Conservation (phyloP, 2,888 invertebrate species). For the Horisme vitalbata region DNA sequence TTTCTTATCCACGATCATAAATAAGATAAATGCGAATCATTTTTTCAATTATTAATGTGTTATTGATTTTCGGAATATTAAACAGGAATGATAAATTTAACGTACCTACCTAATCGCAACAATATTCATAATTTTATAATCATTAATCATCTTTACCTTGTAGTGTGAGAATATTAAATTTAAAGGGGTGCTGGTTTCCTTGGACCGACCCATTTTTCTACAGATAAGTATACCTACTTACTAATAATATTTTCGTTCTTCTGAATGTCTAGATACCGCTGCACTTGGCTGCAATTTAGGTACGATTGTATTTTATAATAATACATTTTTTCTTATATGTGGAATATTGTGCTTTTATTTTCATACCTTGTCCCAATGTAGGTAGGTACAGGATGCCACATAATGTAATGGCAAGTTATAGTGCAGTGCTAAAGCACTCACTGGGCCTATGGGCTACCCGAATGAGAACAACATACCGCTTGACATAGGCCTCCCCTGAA, state of each 20-base stretch:
- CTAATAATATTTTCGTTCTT: constrained; percentile 16
- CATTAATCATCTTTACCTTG: constrained; percentile 3
- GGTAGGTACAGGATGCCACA: too few relatives aligned
- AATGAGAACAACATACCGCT: too few relatives aligned
- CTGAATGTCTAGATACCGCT: constrained; percentile 14
- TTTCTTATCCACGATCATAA: too few relatives aligned
- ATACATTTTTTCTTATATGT: constrained; percentile 79
- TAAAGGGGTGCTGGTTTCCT: neutral
- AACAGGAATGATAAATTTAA: too few relatives aligned
- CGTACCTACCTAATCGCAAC: too few relatives aligned
- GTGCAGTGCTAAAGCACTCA: too few relatives aligned
- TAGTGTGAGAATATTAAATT: constrained; percentile 9
- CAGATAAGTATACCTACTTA: constrained; percentile 5
- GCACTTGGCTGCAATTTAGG: constrained; percentile 41
- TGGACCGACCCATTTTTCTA: neutral
- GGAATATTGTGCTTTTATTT: constrained; percentile 48
- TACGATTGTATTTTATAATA: constrained; percentile 77
- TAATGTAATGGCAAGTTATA: too few relatives aligned
- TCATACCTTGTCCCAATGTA: neutral
- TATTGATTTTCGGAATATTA: too few relatives aligned
- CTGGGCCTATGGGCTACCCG: too few relatives aligned
- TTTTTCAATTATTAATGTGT: too few relatives aligned
- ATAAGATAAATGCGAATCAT: too few relatives aligned
- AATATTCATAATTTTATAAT: neutral
- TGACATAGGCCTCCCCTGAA: too few relatives aligned